Conservation (phyloP, 1,140 invertebrate species). For the Zaprionus gabonicus region DNA sequence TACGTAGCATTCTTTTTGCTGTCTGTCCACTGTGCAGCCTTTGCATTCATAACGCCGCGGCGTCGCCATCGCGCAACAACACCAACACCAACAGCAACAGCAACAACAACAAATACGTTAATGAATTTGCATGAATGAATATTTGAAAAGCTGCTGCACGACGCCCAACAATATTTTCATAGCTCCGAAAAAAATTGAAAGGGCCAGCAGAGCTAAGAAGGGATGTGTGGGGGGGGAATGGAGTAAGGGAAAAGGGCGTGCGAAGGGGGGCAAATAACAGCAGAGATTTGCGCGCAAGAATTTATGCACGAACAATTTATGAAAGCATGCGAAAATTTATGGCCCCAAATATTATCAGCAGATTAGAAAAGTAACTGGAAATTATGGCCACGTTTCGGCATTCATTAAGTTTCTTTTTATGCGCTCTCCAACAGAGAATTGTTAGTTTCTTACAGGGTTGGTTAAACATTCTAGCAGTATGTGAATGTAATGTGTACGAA, state of each 20-base stretch:
- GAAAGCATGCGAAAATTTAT: conserved; percentile 66
- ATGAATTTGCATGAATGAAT: conserved; percentile 73
- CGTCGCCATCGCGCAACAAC: conserved; percentile 8
- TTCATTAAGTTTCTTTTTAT: conserved; percentile 40
- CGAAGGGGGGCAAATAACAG: not conserved
- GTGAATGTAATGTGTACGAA: too few relatives aligned
- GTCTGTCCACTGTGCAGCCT: conserved; percentile 52
- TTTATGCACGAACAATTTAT: conserved; percentile 64
- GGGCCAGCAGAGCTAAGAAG: not conserved
- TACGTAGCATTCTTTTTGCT: conserved; percentile 48
- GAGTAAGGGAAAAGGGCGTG: not conserved
- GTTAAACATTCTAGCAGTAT: too few relatives aligned
- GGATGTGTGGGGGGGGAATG: not conserved
- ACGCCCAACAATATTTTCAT: conserved; percentile 55
- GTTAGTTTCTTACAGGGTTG: not conserved
- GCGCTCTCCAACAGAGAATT: not conserved
- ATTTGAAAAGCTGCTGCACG: conserved; percentile 66
- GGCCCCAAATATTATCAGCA: conserved; percentile 66
- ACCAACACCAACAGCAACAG: conserved; percentile 10
- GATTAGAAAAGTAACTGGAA: conserved; percentile 68
- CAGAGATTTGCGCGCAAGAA: conserved; percentile 56
- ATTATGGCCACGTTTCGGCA: conserved; percentile 51
- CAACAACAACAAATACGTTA: conserved; percentile 49
- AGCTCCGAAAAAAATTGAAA: conserved; percentile 21
- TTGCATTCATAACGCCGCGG: conserved; percentile 56